phyloP scores from a whole-genome alignment of 2,113 vertebrate genomes.

The Thamnaconus septentrionalis region DNA sequence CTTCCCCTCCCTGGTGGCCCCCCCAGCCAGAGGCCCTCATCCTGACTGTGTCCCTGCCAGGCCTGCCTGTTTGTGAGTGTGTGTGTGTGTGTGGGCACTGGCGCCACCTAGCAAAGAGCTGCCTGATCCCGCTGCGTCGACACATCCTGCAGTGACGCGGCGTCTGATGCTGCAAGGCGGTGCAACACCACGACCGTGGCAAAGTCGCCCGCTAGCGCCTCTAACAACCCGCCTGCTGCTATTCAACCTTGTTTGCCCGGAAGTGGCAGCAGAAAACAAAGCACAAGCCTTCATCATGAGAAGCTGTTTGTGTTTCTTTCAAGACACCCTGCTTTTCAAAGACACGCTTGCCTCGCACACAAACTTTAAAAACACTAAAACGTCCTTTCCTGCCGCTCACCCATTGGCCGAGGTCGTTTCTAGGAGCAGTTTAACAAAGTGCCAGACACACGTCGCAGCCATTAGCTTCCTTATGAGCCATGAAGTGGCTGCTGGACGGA shows the following conservation, averaged over 20 bases:
- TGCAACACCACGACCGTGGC: constrained; percentile 17
- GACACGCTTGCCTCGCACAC: constrained; percentile 10
- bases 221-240: constrained; percentile 42
- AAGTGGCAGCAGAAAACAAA: constrained; percentile 20
- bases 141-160: constrained; percentile 21
- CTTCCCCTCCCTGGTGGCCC: constrained; percentile 26
- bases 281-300: constrained; percentile 1
- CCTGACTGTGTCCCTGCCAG: constrained; percentile 50
- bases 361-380: constrained; percentile 35
- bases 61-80: constrained; percentile 15
- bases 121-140: constrained; percentile 41
- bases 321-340: constrained; percentile 25
- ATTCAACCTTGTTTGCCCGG: constrained; percentile 39
- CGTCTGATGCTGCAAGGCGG: constrained; percentile 35
- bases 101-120: background rate
- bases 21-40: constrained; percentile 29
- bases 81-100: too few relatives aligned
- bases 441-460: constrained; percentile 7
- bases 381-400: background rate
- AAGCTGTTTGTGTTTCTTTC: constrained; percentile 24
- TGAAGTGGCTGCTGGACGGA: constrained; percentile 6
- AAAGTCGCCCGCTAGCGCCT: constrained; percentile 5
- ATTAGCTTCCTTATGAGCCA: constrained; percentile 2
- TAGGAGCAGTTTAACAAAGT: background rate
- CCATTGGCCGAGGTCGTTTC: constrained; percentile 7